Percentiles rank a stretch among this genome's conserved stretches.
phyloP scores from a whole-genome alignment of 2,113 vertebrate genomes.

The Psophia crepitans region DNA sequence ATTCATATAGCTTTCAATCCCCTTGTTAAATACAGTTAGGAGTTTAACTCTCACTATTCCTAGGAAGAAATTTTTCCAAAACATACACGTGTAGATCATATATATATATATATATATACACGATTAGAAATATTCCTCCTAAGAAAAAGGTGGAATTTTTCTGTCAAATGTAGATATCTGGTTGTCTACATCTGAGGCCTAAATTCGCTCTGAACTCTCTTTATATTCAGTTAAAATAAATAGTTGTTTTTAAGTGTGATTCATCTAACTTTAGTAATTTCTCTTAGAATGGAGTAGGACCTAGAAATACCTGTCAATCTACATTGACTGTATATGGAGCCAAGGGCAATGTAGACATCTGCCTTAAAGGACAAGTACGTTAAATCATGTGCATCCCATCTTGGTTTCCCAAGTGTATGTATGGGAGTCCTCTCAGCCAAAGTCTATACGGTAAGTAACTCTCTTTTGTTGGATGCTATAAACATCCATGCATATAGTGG shows the following conservation, averaged over 20 bases:
- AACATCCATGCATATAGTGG: accelerated
- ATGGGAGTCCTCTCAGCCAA: neutral
- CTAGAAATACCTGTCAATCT: neutral
- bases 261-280: neutral
- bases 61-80: neutral
- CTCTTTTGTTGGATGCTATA: neutral
- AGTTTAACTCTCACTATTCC: neutral
- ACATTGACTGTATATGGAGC: neutral
- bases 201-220: neutral
- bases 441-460: neutral
- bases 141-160: neutral
- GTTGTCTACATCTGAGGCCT: neutral
- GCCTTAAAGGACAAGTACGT: neutral
- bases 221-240: neutral
- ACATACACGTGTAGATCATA: no score
- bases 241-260: neutral
- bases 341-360: neutral
- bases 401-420: neutral
- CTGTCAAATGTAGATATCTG: neutral
- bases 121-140: neutral
- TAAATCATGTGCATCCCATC: neutral
- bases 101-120: no score
- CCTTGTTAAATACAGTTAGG: neutral
- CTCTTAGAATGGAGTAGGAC: neutral
- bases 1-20: neutral